Base-by-base conservation (phyloP, 1,140 invertebrate genomes). In the Diploscapter pachys region DNA sequence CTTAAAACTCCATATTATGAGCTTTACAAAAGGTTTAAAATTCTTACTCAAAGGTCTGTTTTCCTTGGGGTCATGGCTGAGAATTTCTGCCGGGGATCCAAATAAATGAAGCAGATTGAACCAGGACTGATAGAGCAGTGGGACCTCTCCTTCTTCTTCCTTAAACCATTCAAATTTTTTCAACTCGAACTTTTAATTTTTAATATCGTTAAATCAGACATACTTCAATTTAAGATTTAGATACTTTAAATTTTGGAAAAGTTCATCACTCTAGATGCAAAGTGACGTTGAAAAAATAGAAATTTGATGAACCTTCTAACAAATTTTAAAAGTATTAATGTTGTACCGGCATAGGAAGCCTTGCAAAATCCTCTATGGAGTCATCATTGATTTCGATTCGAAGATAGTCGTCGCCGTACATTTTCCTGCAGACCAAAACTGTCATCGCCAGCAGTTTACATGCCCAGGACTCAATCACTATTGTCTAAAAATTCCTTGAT, bases 381-480 rank as follows among this genome's bases (percentile, higher is more conserved):
- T 31, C 31, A 69, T 61, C 49, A 83, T 83, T n/a, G 57, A 85
- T 72, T 52, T 59, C 56, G 59, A 82, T 81, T 13, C 49, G 50
- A 56, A 63, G 78, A 62, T 80, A 79, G 5, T 80, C 76, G 9
- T 76, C 65, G 48, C 80, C 81, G 63, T 81, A 85, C 53, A 83
- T 72, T 55, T 81, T 75, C 13, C 77, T 63, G 11, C 77, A 49
- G 8, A 84, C 66, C 57, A 83, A 54, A 3, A 81, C 81, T 9
- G 83, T 81, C 5, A 84, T 67, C 8, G 78, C 63, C 4, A 85
- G 74, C 3, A 83, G 62, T 69, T 81, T 79, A 52, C 80, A 73
- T 11, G 82, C 81, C 83, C 83, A 84, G 54, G 75, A 78, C 71
- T 84, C 83, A 49, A 84, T 76, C n/a, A 84, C 70, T 5, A 82